Base-by-base conservation (phyloP, 2,797 vertebrate genomes). In the Darevskia mixta region DNA sequence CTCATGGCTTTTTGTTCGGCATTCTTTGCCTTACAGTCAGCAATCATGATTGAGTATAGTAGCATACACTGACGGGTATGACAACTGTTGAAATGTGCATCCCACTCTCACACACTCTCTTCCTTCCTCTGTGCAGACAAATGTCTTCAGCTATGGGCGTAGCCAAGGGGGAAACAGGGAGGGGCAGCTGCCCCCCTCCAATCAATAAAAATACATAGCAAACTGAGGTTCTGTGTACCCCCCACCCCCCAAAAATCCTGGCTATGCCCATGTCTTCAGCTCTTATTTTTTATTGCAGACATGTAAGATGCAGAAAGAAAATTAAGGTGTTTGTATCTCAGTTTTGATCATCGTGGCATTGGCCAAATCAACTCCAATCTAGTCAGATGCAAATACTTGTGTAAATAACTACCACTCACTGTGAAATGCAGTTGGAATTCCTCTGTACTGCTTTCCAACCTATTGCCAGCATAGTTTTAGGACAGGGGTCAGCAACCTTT, bases 371-470 rank as follows among this genome's bases (percentile, higher is more conserved):
- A 66, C 71, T 41, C n/a, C 29, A 1, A 0, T 10, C 10, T 15
- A 8, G 83, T 82, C 7, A 79, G 73, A 41, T 84, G 45, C 1
- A 58, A 90, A 91, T 73, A 85, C 77, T 43, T 38, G 0, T 0
- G 89, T 85, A 64, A 45, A 89, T 93, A 92, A 64, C 86, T 88
- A 71, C 93, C 87, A 82, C 82, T 94, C 88, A 72, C 86, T 78
- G 85, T 81, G 49, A 85, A 93, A 94, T 88, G 89, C 87, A 93
- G 90, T 91, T 95, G 90, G 87, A 91, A 91, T 86, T 0, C 0
- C 0, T 69, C 41, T 0, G 76, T 75, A 66, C 82, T 92, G 93
- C 91, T 93, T 94, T 93, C 91, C 84, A 87, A 2, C 45, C 93
- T 90, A 94, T 89, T 93, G 87, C 92, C 92, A 93, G 92, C 91